Evolutionary conservation across 92 coral and sea anemone genomes (phyloP).

Genomic region (Porites divaricata): DNA sequence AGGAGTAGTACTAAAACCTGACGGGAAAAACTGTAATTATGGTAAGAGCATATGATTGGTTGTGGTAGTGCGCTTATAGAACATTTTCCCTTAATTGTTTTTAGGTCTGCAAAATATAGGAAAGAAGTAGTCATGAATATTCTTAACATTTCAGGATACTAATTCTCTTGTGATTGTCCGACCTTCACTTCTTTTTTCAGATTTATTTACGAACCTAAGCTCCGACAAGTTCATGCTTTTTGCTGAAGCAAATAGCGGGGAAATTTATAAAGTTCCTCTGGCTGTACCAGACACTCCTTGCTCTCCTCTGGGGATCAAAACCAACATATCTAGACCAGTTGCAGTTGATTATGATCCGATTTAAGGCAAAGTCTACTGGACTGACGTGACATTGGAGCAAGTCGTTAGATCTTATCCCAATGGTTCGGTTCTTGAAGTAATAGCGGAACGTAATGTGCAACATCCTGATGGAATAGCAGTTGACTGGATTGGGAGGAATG

Average conservation of each 20-base stretch:
- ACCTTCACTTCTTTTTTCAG: no score
- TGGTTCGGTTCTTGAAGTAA: not conserved
- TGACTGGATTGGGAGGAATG: conserved; percentile 58
- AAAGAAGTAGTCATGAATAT: no score
- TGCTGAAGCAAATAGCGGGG: conserved; percentile 52
- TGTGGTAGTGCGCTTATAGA: not conserved
- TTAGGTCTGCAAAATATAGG: no score
- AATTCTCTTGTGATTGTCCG: no score
- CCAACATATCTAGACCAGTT: not conserved
- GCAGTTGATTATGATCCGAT: not conserved
- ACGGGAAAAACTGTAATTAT: conserved; percentile 22
- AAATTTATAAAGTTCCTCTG: conserved; percentile 50
- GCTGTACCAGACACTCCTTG: conserved; percentile 13
- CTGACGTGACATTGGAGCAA: conserved; percentile 20
- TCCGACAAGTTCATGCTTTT: conserved; percentile 54
- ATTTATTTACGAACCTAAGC: not conserved
- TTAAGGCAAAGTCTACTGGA: conserved; percentile 47
- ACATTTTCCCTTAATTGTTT: not conserved
- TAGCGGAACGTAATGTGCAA: conserved; percentile 20
- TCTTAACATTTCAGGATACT: no score
- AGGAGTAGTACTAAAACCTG: conserved; percentile 2
- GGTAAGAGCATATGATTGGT: not conserved
- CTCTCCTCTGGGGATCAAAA: not conserved
- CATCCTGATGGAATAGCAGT: conserved; percentile 62
- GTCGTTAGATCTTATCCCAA: conserved; percentile 26